Percentiles rank a stretch among this genome's conserved stretches.
These are phyloP conservation scores for Bothrops jararaca DNA, from an alignment of 2,113 vertebrate species.

Conservation along the genomic window DNA sequence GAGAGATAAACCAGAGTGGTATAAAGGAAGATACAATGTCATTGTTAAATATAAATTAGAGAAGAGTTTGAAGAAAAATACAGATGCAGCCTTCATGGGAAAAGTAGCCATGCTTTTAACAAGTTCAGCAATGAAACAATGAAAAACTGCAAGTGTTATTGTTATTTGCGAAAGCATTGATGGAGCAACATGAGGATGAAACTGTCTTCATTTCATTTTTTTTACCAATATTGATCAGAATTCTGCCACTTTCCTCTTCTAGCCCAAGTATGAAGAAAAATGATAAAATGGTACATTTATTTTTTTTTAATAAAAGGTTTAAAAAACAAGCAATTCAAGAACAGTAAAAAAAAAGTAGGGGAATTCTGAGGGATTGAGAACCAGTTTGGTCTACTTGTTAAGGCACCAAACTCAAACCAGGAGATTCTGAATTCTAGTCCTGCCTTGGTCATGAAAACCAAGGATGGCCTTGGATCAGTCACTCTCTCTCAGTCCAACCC, in stretches of 20 bases:
- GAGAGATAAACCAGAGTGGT: neutral
- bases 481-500: neutral
- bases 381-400: no score
- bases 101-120: neutral
- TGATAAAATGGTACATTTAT: neutral
- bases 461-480: no score
- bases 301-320: neutral
- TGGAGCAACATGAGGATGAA: neutral
- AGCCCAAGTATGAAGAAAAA: neutral
- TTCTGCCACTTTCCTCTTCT: neutral
- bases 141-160: neutral
- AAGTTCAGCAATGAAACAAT: neutral
- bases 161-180: neutral
- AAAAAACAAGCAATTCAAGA: neutral
- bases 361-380: neutral
- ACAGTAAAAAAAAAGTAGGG: neutral
- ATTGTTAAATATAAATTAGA: neutral
- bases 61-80: neutral
- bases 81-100: neutral
- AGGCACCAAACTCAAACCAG: no score
- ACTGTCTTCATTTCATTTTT: neutral
- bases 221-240: neutral
- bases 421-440: no score
- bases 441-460: no score
- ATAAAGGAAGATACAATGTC: neutral